Conservation (phyloP, 2,797 vertebrate species). For the Ptychadena robeensis region DNA sequence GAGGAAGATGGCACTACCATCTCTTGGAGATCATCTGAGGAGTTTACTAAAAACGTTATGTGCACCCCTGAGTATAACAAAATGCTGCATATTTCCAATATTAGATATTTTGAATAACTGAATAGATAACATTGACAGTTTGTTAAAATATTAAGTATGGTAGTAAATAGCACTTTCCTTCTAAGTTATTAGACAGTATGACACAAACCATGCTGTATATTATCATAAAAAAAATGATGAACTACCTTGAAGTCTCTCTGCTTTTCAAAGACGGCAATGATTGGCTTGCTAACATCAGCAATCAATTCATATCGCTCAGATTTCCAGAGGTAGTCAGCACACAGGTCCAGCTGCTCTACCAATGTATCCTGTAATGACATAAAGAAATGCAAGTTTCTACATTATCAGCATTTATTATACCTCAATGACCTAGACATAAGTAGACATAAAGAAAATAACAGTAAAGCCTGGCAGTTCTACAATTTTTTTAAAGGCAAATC, state of each 20-base stretch:
- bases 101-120: no score
- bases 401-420: not conserved
- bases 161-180: no score
- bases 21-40: no score
- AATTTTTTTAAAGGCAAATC: no score
- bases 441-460: not conserved
- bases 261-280: slow-evolving; percentile 97
- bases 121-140: no score
- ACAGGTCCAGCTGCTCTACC: slow-evolving; percentile 93
- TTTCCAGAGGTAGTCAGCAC: slow-evolving; percentile 97
- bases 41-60: no score
- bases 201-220: not conserved
- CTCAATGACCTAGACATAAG: not conserved
- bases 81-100: no score
- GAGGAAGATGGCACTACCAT: no score
- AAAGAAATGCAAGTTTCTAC: slow-evolving; percentile 7
- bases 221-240: slow-evolving; percentile 27
- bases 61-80: no score
- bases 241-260: slow-evolving; percentile 94
- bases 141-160: not conserved
- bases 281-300: slow-evolving; percentile 95
- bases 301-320: slow-evolving; percentile 95
- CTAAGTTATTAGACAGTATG: no score
- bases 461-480: no score
- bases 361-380: slow-evolving; percentile 83